Conservation (phyloP, 1,140 invertebrate species). For the Cyphomyrmex costatus region DNA sequence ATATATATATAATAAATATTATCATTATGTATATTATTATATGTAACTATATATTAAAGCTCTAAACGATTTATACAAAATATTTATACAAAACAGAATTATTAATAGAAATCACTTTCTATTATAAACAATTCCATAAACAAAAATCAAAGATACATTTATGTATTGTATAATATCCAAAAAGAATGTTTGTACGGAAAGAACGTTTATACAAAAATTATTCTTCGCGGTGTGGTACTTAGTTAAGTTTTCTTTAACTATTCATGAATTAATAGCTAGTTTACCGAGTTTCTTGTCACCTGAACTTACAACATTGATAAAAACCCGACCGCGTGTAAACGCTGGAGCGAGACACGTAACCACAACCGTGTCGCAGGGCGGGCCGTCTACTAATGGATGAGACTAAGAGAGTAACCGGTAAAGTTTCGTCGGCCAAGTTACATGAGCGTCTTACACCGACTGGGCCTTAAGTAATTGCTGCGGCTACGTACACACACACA, state of each 20-base stretch:
- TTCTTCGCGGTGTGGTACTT: neutral
- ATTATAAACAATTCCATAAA: neutral
- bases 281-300: slow-evolving; percentile 7
- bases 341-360: slow-evolving; percentile 19
- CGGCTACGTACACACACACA: slow-evolving; percentile 12
- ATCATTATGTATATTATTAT: neutral
- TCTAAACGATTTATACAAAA: neutral
- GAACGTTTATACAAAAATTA: neutral
- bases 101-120: neutral
- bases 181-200: neutral
- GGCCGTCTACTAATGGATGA: slow-evolving; percentile 60
- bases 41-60: too few relatives aligned
- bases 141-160: neutral
- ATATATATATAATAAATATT: too few relatives aligned
- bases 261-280: slow-evolving; percentile 25
- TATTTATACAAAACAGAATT: slow-evolving; percentile 10
- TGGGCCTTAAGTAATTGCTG: slow-evolving; percentile 66
- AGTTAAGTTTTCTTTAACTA: neutral
- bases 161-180: neutral
- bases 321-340: slow-evolving; percentile 28
- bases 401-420: slow-evolving; percentile 54
- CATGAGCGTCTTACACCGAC: slow-evolving; percentile 62
- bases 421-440: slow-evolving; percentile 55
- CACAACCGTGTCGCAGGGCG: slow-evolving; percentile 25
- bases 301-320: slow-evolving; percentile 34